Evolutionary conservation across 1,140 invertebrate genomes (phyloP), one percentile per base, ranked within the genome.

Genomic region (Vanessa tameamea): DNA sequence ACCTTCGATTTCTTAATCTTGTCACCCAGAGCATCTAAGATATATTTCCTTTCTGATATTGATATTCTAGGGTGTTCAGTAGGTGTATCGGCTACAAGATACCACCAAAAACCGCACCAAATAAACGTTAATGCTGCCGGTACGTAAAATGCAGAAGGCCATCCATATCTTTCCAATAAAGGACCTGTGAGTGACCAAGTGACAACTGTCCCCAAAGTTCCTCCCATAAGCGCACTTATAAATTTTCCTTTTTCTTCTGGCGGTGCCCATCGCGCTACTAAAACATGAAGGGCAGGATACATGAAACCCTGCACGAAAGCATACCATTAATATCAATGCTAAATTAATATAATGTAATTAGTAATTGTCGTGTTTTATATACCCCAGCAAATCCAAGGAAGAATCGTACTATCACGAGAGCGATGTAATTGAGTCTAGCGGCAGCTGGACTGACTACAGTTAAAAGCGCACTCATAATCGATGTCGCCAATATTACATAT

Each of bases 161-260:
- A 97, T 47, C 96, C 96, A 1, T 93, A 93, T 31, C 88, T 89
- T 57, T 94, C 94, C 48, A 95, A 95, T 4, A 96, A 88, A 8
- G 94, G 87, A 15, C 95, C 96, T 69, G 96, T 95, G 0, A 97
- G 81, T 0, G 95, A 94, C 93, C 96, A 96, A 2, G 96, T 96
- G 3, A 97, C 93, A 0, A 97, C 95, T 0, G 96, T 97, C 50
- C 96, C 96, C 47, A 97, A 94, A 1, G 96, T 96, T 13, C 96
- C 96, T 31, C 96, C 96, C 95, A 96, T 93, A 83, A 96, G 93
- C 14, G 95, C 95, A 81, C 95, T 95, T 0, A 96, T 94, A 82
- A 97, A 97, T 89, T 96, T 96, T 64, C 96, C 96, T 85, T 96
- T 96, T 81, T 97, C 96, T 16, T 94, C 94, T n/a, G 96, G 96